phyloP scores from a whole-genome alignment of 2,113 vertebrate species.

The Indicator indicator region DNA sequence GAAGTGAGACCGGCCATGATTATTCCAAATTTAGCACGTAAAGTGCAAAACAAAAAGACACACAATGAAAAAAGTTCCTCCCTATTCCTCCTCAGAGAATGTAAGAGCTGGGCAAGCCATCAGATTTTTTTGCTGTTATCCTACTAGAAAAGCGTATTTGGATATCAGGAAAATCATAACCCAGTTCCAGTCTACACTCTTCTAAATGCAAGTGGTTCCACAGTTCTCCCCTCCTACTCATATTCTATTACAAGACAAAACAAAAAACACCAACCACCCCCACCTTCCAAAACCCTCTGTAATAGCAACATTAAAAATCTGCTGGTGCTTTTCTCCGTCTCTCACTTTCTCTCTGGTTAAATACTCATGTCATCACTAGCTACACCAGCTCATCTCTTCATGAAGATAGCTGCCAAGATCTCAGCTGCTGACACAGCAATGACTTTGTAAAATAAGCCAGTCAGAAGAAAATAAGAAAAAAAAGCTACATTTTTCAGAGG shows the following conservation, averaged over 20 bases:
- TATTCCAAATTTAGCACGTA: not conserved
- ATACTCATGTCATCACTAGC: not conserved
- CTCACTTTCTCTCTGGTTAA: not conserved
- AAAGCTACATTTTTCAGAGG: not conserved
- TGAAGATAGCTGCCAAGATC: not conserved
- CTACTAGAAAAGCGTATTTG: not conserved
- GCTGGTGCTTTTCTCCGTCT: not conserved
- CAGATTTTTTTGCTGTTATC: not conserved
- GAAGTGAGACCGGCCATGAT: not conserved
- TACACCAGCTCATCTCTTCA: not conserved
- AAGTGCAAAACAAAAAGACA: not conserved
- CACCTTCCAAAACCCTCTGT: not conserved
- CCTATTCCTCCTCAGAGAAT: not conserved
- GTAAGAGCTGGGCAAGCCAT: not conserved
- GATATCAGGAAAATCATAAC: not conserved
- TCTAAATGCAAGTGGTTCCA: not conserved
- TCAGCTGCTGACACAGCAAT: slow-evolving; percentile 1
- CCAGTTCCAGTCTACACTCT: not conserved
- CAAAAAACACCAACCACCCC: accelerated
- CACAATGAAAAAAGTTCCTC: not conserved
- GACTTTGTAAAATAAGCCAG: not conserved
- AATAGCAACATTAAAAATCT: not conserved
- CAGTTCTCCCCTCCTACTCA: not conserved
- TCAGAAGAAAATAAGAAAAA: not conserved
- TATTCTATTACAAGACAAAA: not conserved